phyloP scores from a whole-genome alignment of 2,797 vertebrate genomes.

The Arrhamphus sclerolepis region DNA sequence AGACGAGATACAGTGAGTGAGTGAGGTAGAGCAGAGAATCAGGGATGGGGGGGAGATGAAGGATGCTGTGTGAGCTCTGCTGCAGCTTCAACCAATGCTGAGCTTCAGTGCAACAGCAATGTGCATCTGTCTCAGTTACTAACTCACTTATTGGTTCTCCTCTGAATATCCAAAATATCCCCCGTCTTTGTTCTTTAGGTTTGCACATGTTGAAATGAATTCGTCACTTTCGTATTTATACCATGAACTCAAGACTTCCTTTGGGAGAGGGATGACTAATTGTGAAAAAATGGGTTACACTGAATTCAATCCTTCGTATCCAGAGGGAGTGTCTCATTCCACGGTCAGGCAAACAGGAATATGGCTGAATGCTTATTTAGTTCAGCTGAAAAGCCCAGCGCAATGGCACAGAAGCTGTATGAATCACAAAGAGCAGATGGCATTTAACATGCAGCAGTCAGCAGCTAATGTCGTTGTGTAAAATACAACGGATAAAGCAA shows the following conservation, averaged over 20 bases:
- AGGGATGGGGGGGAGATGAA: constrained; percentile 68
- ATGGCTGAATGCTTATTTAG: constrained; percentile 81
- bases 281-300: constrained; percentile 64
- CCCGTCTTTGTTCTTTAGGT: constrained; percentile 18
- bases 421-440: constrained; percentile 35
- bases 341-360: constrained; percentile 72
- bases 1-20: constrained; percentile 59
- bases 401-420: constrained; percentile 32
- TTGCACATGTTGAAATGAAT: constrained; percentile 33
- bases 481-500: neutral
- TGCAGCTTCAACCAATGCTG: constrained; percentile 68
- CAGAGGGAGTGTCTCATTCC: constrained; percentile 65
- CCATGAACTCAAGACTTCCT: constrained; percentile 23
- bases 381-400: constrained; percentile 54
- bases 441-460: constrained; percentile 22
- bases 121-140: constrained; percentile 59
- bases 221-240: constrained; percentile 19
- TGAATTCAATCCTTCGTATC: constrained; percentile 47
- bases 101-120: constrained; percentile 47
- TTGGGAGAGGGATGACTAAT: constrained; percentile 34
- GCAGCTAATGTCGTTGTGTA: constrained; percentile 12
- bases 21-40: constrained; percentile 51
- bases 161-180: constrained; percentile 25
- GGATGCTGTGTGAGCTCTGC: constrained; percentile 71
- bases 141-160: constrained; percentile 30